phyloP scores from a whole-genome alignment of 2,797 vertebrate genomes.

The Urosaurus nigricauda region DNA sequence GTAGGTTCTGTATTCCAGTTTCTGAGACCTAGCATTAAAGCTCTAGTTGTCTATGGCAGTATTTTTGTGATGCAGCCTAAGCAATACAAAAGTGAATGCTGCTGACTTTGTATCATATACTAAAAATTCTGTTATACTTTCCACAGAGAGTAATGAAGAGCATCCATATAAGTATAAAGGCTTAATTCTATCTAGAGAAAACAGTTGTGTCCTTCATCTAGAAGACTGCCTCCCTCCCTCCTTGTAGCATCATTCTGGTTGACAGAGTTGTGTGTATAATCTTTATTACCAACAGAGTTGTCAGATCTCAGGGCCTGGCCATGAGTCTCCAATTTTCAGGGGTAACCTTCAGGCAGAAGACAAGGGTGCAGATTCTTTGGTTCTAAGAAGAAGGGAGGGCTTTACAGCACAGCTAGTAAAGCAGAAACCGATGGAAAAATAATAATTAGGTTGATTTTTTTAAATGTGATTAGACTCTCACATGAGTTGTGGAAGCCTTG shows the following conservation, averaged over 20 bases:
- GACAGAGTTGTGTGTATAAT: background rate
- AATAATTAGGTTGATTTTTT: too few relatives aligned
- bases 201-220: background rate
- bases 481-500: background rate
- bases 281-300: background rate
- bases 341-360: too few relatives aligned
- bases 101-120: background rate
- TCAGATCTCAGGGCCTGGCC: too few relatives aligned
- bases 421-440: too few relatives aligned
- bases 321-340: too few relatives aligned
- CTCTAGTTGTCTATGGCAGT: background rate
- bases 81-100: background rate
- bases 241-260: too few relatives aligned
- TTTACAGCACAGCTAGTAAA: too few relatives aligned
- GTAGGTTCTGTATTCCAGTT: background rate
- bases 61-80: background rate
- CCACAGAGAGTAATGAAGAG: background rate
- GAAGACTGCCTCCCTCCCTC: background rate
- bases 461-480: background rate
- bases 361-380: too few relatives aligned
- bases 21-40: background rate
- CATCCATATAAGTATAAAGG: background rate
- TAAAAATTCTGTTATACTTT: constrained; percentile 1
- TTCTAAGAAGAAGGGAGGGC: too few relatives aligned
- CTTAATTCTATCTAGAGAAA: constrained; percentile 9